Conservation (phyloP, 2,113 vertebrate genomes). For the Talpa occidentalis region DNA sequence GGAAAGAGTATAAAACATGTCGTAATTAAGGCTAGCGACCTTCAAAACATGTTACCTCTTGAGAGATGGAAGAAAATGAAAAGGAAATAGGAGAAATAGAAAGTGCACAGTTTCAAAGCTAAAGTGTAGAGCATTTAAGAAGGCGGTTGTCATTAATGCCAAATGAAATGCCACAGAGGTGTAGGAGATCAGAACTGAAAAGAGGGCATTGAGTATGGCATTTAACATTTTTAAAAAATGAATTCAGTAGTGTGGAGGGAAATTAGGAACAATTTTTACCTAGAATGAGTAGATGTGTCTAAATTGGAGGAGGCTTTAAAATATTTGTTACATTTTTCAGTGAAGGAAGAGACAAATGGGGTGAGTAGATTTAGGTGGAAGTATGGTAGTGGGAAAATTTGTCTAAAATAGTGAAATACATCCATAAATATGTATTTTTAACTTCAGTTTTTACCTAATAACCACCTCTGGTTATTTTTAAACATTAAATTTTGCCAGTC, state of each 20-base stretch:
- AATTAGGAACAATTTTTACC: constrained; percentile 20
- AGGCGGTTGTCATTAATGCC: neutral
- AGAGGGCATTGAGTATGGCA: neutral
- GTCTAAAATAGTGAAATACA: neutral
- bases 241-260: neutral
- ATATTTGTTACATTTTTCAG: neutral
- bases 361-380: neutral
- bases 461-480: neutral
- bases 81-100: neutral
- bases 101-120: neutral
- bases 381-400: neutral
- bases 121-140: constrained; percentile 1
- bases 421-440: neutral
- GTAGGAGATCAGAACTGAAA: neutral
- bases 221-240: constrained; percentile 12
- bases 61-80: neutral
- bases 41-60: neutral
- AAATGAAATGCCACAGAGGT: constrained; percentile 18
- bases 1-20: neutral
- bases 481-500: neutral
- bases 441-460: neutral
- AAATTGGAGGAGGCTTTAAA: neutral
- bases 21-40: neutral
- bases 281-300: neutral
- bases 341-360: neutral